Base-by-base conservation (phyloP, 2,888 invertebrate genomes). In the Harpalus rufipes region DNA sequence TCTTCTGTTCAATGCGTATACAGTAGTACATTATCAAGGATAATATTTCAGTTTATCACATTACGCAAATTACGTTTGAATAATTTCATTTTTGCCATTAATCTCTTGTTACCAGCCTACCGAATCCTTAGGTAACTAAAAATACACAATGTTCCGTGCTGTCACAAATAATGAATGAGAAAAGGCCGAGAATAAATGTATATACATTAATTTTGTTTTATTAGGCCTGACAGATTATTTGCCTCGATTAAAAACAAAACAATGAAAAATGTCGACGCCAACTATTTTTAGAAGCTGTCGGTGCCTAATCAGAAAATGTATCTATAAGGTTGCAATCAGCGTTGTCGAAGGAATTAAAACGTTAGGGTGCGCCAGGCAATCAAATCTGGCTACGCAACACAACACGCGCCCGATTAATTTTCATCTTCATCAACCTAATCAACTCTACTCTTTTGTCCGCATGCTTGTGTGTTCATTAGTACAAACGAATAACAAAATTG, bases 131-230 rank as follows among this genome's bases (percentile, higher is more conserved):
- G 72, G 76, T 68, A 72, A 83, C 74, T 61, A 78, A 84, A 84
- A 76, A 78, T 84, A 78, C 63, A 39, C 14, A 58, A 58, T 21
- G 58, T 61, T 80, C 61, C 63, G 8, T 59, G 58, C 78, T 80
- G 84, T 78, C 84, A 78, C 63, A 65, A 78, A 78, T 84, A 78
- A 84, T 78, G 56, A 56, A 84, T 84, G 76, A 58, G 63, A 59
- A n/a, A 84, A 41, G 56, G 65, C 56, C 12, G 84, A 76, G 65
- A 84, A 84, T 65, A 78, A 84, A 84, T 78, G 76, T 63, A 25
- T 51, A 76, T 58, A 84, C 84, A 84, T 84, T 84, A 84, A 84
- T 84, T 84, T 78, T 51, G 84, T 78, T 84, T 84, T 82, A 82
- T 82, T 82, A 82, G 58, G 39, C 18, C 32, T 84, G 84, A 84